Conservation (phyloP, 1,140 invertebrate species). For the Fopius arisanus region DNA sequence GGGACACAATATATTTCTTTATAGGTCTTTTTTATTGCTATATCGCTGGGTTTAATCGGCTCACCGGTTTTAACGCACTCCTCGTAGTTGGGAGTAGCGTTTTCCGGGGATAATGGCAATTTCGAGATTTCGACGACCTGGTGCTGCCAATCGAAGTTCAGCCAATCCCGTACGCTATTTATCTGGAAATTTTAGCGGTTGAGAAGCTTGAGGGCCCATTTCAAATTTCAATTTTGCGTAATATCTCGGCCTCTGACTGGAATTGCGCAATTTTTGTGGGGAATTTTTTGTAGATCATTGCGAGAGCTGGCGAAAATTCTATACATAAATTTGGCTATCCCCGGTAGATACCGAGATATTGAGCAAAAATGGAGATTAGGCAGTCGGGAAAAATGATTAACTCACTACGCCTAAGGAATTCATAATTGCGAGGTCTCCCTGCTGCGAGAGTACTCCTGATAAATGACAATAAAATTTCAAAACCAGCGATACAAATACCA, state of each 20-base stretch:
- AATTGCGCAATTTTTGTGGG: no score
- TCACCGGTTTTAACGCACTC: constrained; percentile 24
- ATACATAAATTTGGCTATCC: no score
- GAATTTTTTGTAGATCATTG: no score
- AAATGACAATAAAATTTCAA: constrained; percentile 35
- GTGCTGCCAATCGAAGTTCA: constrained; percentile 35
- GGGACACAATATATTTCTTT: background rate
- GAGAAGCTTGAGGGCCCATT: background rate
- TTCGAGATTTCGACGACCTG: constrained; percentile 43
- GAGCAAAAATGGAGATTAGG: no score
- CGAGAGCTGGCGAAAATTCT: no score
- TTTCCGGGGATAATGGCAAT: constrained; percentile 27
- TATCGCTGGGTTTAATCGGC: background rate
- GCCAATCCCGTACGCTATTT: constrained; percentile 42
- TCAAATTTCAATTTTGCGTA: no score
- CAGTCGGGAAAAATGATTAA: background rate
- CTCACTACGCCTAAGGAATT: constrained; percentile 44
- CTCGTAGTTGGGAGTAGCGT: constrained; percentile 1
- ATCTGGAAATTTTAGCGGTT: constrained; percentile 27
- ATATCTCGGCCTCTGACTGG: no score
- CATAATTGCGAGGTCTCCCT: constrained; percentile 46
- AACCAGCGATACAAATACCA: constrained; percentile 21
- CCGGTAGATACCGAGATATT: no score
- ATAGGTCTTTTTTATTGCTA: background rate
- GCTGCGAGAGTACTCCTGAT: constrained; percentile 34